Percentiles rank a stretch among this genome's conserved stretches.
Evolutionary conservation across 2,113 vertebrate genomes (phyloP).

Genomic region (Oncorhynchus nerka): DNA sequence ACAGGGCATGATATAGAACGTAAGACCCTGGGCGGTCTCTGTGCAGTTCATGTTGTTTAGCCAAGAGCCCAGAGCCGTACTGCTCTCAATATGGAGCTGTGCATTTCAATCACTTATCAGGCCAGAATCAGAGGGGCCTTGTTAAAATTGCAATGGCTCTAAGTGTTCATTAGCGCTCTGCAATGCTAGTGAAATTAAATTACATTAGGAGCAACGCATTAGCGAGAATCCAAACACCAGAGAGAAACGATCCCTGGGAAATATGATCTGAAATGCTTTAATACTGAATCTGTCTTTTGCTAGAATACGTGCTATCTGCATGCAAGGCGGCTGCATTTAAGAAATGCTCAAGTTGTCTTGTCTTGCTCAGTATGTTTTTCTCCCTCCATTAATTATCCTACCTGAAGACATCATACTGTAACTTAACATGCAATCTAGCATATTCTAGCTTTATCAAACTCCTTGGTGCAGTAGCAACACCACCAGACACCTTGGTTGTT

Average conservation of each 20-base stretch:
- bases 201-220: conserved; percentile 31
- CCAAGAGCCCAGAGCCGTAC: conserved; percentile 20
- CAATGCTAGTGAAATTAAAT: conserved; percentile 70
- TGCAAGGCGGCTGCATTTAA: too few relatives aligned
- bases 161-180: conserved; percentile 71
- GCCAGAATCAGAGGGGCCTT: conserved; percentile 49
- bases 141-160: conserved; percentile 63
- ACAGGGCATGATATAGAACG: neutral
- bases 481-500: conserved; percentile 52
- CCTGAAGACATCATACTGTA: conserved; percentile 37
- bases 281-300: neutral
- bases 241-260: conserved; percentile 50
- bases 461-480: too few relatives aligned
- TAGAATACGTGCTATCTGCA: too few relatives aligned
- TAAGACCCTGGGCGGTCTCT: neutral
- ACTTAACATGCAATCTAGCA: too few relatives aligned
- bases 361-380: conserved; percentile 64
- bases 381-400: conserved; percentile 82
- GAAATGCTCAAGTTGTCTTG: too few relatives aligned
- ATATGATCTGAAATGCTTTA: conserved; percentile 68
- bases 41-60: conserved; percentile 1
- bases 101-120: conserved; percentile 47
- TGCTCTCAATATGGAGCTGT: conserved; percentile 10
- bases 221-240: neutral
- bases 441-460: too few relatives aligned